Percentiles rank a stretch among this genome's conserved stretches.
phyloP scores from a whole-genome alignment of 2,888 invertebrate species.

The Megamerina dolium region DNA sequence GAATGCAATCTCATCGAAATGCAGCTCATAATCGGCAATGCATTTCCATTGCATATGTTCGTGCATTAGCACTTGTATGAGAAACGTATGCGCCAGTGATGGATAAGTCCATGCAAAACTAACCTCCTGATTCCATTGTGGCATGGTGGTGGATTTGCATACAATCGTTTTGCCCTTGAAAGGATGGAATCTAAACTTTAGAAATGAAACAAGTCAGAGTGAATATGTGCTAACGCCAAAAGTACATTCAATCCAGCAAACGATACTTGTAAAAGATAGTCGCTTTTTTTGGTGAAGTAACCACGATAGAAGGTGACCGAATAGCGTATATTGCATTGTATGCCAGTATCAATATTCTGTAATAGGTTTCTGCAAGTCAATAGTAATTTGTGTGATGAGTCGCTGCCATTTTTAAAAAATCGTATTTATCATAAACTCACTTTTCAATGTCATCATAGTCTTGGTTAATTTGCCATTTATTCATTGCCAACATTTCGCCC shows the following conservation, averaged over 20 bases:
- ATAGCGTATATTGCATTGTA: conserved; percentile 49
- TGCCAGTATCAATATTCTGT: conserved; percentile 25
- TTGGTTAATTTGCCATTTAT: conserved; percentile 27
- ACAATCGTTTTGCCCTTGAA: conserved; percentile 61
- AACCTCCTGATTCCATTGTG: conserved; percentile 71
- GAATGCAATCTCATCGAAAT: conserved; percentile 42
- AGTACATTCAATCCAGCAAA: conserved; percentile 33
- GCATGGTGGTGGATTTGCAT: conserved; percentile 57
- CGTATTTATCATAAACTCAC: conserved; percentile 19
- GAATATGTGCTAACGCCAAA: conserved; percentile 3
- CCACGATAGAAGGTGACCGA: conserved; percentile 55
- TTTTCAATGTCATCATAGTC: conserved; percentile 68
- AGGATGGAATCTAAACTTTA: conserved; percentile 34
- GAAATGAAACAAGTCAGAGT: conserved; percentile 21
- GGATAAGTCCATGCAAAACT: conserved; percentile 78
- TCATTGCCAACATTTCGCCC: conserved; percentile 14
- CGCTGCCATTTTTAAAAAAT: not conserved
- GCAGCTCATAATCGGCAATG: conserved; percentile 36
- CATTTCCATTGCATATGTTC: conserved; percentile 50
- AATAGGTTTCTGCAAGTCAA: conserved; percentile 32
- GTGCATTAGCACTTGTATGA: conserved; percentile 56
- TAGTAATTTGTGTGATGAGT: no score
- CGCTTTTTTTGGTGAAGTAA: conserved; percentile 45
- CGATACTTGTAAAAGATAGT: conserved; percentile 41
- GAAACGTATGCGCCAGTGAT: conserved; percentile 66